Conservation (phyloP, 2,797 vertebrate genomes). For the Crocodylus rhombifer region DNA sequence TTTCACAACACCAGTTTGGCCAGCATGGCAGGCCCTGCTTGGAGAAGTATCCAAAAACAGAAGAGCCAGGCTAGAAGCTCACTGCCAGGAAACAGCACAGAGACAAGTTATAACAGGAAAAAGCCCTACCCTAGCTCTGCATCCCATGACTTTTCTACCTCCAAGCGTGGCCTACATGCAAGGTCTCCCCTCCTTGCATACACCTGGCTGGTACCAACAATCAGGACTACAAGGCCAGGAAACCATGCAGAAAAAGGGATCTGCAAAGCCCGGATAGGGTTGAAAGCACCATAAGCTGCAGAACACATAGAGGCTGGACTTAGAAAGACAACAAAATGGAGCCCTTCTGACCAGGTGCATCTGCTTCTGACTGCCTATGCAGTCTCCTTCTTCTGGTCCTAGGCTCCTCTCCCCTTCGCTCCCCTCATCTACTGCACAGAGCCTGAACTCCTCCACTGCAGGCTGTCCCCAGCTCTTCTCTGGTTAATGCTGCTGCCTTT, state of each 20-base stretch:
- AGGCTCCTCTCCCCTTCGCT: background rate
- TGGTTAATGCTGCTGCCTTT: background rate
- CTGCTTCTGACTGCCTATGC: background rate
- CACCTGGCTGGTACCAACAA: background rate
- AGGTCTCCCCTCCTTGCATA: background rate
- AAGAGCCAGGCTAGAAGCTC: background rate
- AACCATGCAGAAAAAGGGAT: background rate
- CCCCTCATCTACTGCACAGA: background rate
- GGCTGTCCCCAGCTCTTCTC: background rate
- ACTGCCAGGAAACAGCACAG: background rate
- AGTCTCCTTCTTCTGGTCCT: too few relatives aligned
- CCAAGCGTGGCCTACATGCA: background rate
- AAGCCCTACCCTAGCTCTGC: background rate
- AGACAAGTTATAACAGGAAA: background rate
- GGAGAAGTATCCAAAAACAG: background rate
- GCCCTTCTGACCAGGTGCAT: background rate
- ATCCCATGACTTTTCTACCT: background rate
- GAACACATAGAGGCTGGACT: background rate
- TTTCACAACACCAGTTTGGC: background rate
- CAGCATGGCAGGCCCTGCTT: background rate
- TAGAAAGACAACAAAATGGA: background rate
- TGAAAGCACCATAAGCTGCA: background rate
- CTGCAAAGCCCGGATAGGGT: too few relatives aligned
- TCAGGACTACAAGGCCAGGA: background rate
- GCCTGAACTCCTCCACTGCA: background rate